Evolutionary conservation across 2,113 vertebrate species (phyloP).

Genomic region (Labrus mixtus): DNA sequence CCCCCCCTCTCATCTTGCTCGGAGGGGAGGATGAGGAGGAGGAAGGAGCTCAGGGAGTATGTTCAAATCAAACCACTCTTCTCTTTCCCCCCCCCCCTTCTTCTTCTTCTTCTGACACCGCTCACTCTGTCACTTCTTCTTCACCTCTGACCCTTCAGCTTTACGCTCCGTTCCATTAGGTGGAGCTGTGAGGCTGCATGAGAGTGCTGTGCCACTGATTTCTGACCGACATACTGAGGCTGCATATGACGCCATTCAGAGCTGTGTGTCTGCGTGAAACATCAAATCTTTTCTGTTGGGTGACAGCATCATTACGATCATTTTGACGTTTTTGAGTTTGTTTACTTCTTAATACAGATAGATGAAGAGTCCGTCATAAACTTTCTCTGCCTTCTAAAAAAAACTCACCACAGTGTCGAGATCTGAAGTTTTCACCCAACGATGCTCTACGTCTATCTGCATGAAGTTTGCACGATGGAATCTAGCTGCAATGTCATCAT

Average conservation of each 20-base stretch:
- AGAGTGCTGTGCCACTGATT: conserved; percentile 68
- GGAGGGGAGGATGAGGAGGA: conserved; percentile 82
- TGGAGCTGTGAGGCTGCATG: conserved; percentile 70
- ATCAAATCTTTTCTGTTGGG: conserved; percentile 29
- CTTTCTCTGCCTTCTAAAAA: not conserved
- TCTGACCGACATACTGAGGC: conserved; percentile 13
- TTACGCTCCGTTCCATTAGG: conserved; percentile 38
- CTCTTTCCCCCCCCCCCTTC: not conserved
- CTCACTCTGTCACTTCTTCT: conserved; percentile 31
- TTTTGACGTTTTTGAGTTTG: not conserved
- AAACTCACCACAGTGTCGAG: not conserved
- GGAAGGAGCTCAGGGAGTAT: conserved; percentile 86
- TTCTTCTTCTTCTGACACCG: not conserved
- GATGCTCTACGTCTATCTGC: conserved; percentile 25
- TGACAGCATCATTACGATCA: conserved; percentile 23
- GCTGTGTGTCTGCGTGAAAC: conserved; percentile 14
- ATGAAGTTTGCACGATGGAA: conserved; percentile 24
- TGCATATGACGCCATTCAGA: not conserved
- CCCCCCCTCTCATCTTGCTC: conserved; percentile 83
- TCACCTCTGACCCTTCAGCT: conserved; percentile 50
- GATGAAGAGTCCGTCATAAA: no score
- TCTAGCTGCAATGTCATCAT: no score
- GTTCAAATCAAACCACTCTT: conserved; percentile 54
- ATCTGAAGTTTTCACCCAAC: conserved; percentile 51
- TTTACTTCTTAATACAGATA: no score